Percentiles rank a stretch among this genome's conserved stretches.
phyloP scores from a whole-genome alignment of 2,888 invertebrate species.

The Phania funesta region DNA sequence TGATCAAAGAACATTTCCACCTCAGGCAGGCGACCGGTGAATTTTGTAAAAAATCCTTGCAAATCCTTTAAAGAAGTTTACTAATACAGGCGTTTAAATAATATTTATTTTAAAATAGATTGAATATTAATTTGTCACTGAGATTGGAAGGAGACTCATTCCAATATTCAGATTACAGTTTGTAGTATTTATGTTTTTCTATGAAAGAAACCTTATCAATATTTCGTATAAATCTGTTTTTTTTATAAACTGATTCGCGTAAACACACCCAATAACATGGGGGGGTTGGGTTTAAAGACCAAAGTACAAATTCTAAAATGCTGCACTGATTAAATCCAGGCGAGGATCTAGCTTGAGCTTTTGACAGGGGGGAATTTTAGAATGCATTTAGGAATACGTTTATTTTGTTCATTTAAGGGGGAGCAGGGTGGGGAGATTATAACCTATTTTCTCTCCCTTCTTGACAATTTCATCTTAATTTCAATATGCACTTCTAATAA shows the following conservation, averaged over 20 bases:
- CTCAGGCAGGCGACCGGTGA: too few relatives aligned
- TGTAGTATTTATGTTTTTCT: neutral
- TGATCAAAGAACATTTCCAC: too few relatives aligned
- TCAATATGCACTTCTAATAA: neutral
- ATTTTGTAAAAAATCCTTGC: too few relatives aligned
- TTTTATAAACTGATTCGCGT: neutral
- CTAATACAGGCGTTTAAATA: too few relatives aligned
- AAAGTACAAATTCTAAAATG: conserved; percentile 33
- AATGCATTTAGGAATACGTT: too few relatives aligned
- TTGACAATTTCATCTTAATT: neutral
- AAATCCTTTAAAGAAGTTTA: too few relatives aligned
- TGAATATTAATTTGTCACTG: neutral
- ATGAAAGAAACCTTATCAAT: conserved; percentile 19
- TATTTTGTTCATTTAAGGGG: too few relatives aligned
- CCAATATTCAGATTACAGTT: too few relatives aligned
- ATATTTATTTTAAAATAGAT: neutral
- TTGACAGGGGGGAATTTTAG: too few relatives aligned
- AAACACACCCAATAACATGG: conserved; percentile 35
- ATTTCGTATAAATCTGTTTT: neutral
- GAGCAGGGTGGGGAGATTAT: too few relatives aligned
- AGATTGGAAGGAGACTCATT: neutral
- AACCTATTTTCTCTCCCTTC: neutral
- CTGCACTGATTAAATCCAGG: neutral
- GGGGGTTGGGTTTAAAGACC: neutral
- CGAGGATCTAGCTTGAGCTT: too few relatives aligned